Conservation (phyloP, 2,888 invertebrate species). For the Drosophila percnosoma region DNA sequence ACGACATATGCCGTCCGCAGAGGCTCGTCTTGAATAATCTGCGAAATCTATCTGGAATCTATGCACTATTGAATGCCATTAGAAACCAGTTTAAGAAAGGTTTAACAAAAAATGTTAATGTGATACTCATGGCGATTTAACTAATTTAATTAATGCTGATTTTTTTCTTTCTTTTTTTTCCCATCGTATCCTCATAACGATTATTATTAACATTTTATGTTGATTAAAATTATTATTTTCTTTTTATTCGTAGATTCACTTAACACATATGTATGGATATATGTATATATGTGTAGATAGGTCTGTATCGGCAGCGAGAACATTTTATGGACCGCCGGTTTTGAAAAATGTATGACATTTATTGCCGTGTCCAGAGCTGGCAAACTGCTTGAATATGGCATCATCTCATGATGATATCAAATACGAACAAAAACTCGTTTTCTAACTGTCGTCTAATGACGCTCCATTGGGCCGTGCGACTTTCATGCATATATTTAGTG, state of each 20-base stretch:
- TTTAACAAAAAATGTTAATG: conserved; percentile 51
- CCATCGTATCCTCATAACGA: conserved; percentile 46
- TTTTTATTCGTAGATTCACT: conserved; percentile 14
- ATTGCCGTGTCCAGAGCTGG: conserved; percentile 28
- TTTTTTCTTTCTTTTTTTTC: conserved; percentile 38
- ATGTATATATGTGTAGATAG: background rate
- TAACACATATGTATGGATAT: background rate
- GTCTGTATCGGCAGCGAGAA: conserved; percentile 35
- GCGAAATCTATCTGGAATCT: conserved; percentile 20
- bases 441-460: conserved; percentile 64
- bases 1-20: conserved; percentile 7
- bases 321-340: conserved; percentile 46
- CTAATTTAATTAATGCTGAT: conserved; percentile 72
- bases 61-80: conserved; percentile 9
- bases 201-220: conserved; percentile 65
- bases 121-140: conserved; percentile 72
- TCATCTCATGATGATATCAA: conserved; percentile 35
- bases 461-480: conserved; percentile 55
- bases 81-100: conserved; percentile 33
- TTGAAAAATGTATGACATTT: conserved; percentile 49
- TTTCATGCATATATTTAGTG: conserved; percentile 67
- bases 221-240: conserved; percentile 21
- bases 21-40: conserved; percentile 44
- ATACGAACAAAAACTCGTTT: conserved; percentile 50
- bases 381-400: conserved; percentile 45